These are phyloP conservation scores for Heteropelma amictum DNA, from an alignment of 2,888 invertebrate genomes.

Conservation along the genomic window DNA sequence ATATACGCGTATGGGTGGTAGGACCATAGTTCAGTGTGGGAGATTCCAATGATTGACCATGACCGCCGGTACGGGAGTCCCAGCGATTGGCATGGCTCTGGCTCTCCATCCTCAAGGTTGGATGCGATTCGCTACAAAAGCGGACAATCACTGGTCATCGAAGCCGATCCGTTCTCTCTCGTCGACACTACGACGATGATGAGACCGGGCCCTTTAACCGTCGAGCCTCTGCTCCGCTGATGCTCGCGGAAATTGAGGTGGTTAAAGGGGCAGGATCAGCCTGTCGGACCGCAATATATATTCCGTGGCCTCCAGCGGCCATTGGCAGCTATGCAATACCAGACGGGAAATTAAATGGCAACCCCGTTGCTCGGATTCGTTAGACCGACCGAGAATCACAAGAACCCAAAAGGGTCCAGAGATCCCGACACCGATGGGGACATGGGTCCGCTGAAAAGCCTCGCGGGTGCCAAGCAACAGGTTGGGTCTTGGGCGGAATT, in stretches of 20 bases:
- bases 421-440: neutral
- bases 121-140: neutral
- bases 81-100: neutral
- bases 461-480: too few species aligned
- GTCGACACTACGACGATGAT: conserved; percentile 15
- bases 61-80: neutral
- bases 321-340: conserved; percentile 5
- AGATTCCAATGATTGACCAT: conserved; percentile 4
- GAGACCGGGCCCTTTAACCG: conserved; percentile 29
- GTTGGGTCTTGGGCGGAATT: too few species aligned
- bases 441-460: too few species aligned
- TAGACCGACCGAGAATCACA: conserved; percentile 22
- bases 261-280: conserved; percentile 54
- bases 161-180: neutral
- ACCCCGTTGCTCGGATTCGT: conserved; percentile 48
- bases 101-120: neutral
- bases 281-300: conserved; percentile 3
- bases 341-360: conserved; percentile 54
- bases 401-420: neutral
- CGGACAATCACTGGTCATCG: conserved; percentile 16
- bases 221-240: conserved; percentile 25
- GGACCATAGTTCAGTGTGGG: neutral
- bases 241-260: conserved; percentile 57
- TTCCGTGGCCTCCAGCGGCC: conserved; percentile 21
- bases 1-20: too few species aligned